Evolutionary conservation across 1,140 invertebrate genomes (phyloP).

Genomic region (Drosophila sucinea): DNA sequence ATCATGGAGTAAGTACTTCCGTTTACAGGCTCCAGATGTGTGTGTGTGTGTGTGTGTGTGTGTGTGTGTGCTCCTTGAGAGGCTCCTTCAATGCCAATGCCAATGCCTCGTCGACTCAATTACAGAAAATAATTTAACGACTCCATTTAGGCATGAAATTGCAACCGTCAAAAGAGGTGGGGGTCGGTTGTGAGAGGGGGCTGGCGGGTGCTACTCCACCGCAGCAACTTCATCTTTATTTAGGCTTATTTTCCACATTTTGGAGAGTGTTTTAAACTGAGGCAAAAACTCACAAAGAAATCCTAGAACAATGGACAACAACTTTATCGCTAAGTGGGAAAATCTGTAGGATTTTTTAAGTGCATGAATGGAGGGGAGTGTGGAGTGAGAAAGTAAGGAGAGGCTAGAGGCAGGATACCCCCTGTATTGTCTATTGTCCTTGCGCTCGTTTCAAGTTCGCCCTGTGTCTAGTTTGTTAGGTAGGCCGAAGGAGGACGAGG

Average conservation of each 20-base stretch:
- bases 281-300: constrained; percentile 14
- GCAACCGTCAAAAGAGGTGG: constrained; percentile 27
- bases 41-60: constrained; percentile 9
- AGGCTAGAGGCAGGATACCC: constrained; percentile 15
- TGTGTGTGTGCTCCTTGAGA: not conserved
- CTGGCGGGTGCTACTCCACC: not conserved
- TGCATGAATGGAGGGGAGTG: constrained; percentile 35
- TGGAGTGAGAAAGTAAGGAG: not conserved
- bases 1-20: constrained; percentile 65
- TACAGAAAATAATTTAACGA: constrained; percentile 82
- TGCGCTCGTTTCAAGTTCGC: constrained; percentile 49
- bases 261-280: constrained; percentile 48
- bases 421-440: constrained; percentile 56
- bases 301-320: constrained; percentile 65
- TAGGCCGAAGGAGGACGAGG: constrained; percentile 3
- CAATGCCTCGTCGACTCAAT: constrained; percentile 77
- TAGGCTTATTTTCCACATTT: constrained; percentile 58
- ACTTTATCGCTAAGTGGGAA: constrained; percentile 79
- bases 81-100: constrained; percentile 41
- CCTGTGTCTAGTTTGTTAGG: constrained; percentile 35
- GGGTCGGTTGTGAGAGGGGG: constrained; percentile 13
- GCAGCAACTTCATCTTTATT: constrained; percentile 17
- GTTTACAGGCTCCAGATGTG: constrained; percentile 62
- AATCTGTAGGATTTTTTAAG: constrained; percentile 81
- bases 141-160: constrained; percentile 78